Evolutionary conservation across 2,888 invertebrate genomes (phyloP).

Genomic region (Stictocephala bisonia): DNA sequence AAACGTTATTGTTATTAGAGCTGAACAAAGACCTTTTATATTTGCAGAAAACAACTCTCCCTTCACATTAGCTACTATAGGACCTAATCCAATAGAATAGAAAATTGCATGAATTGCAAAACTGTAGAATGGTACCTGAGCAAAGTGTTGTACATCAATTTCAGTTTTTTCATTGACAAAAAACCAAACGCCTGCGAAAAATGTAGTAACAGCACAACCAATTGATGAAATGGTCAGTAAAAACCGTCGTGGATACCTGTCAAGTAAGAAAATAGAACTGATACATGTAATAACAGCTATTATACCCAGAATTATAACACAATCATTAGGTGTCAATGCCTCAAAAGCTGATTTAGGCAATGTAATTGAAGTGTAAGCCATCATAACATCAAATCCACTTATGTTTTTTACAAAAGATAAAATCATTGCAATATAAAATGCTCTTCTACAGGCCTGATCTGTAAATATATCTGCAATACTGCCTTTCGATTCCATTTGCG

Average conservation of each 20-base stretch:
- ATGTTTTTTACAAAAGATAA: conserved; percentile 72
- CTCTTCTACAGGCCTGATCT: conserved; percentile 71
- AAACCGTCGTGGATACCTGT: conserved; percentile 74
- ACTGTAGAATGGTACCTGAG: conserved; percentile 64
- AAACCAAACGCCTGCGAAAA: conserved; percentile 52
- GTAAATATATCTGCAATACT: conserved; percentile 69
- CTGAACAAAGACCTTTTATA: conserved; percentile 72
- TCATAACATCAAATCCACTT: conserved; percentile 73
- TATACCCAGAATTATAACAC: conserved; percentile 70
- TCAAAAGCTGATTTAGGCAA: conserved; percentile 67
- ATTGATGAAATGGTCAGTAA: conserved; percentile 70
- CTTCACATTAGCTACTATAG: conserved; percentile 72
- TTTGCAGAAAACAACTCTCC: conserved; percentile 74
- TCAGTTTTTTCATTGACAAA: conserved; percentile 46
- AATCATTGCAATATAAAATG: conserved; percentile 72
- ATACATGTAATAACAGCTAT: conserved; percentile 71
- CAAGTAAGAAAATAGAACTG: conserved; percentile 70
- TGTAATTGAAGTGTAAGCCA: conserved; percentile 73
- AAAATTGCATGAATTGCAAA: conserved; percentile 71
- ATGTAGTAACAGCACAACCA: conserved; percentile 49
- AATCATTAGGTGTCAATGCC: conserved; percentile 67
- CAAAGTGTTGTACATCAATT: conserved; percentile 46
- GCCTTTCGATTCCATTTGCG: conserved; percentile 66
- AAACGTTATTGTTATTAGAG: conserved; percentile 69
- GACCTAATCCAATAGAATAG: conserved; percentile 71